Base-by-base conservation (phyloP, 2,888 invertebrate species). In the Trichogramma dendrolimi region DNA sequence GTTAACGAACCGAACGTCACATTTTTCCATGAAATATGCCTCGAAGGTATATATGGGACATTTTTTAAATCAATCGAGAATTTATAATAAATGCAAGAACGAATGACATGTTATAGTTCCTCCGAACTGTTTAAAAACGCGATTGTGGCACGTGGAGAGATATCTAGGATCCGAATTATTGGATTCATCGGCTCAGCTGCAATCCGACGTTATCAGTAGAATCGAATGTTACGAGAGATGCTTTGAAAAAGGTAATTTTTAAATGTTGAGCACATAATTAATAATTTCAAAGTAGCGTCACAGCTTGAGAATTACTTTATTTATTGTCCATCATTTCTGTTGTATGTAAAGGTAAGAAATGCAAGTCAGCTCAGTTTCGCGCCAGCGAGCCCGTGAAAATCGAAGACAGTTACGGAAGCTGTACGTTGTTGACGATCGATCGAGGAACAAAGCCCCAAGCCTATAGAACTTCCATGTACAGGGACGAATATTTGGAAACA, bases 401-500 rank as follows among this genome's bases (percentile, higher is more conserved):
- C 76, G 59, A 80, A 27, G 67, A 77, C 49, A 69, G 71, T 1
- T 27, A 77, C n/a, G 88, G 91, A 8, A 84, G 80, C 67, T 94
- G 94, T 74, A 81, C 86, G 7, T 81, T 94, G 43, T 90, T 88
- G 73, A 81, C 83, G 58, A 86, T 88, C 70, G 89, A 91, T 75
- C 85, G 91, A 72, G 87, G 89, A 72, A 85, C 87, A 1, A 85
- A 87, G 68, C 90, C 92, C 0, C 89, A 88, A 73, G 86, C 90
- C 4, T 94, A 90, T 78, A 82, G 90, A 48, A 88, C 88, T 4
- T 86, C 90, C 3, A 86, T 86, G 72, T 87, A 86, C 71, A 86
- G 88, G 69, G 89, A 91, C 42, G 89, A 91, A 71, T 94, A 94
- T 76, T 85, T 93, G 70, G 92, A 92, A 77, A 91, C 90, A 79